Evolutionary conservation across 1,140 invertebrate species (phyloP).

Genomic region (Daktulosphaira vitifoliae): DNA sequence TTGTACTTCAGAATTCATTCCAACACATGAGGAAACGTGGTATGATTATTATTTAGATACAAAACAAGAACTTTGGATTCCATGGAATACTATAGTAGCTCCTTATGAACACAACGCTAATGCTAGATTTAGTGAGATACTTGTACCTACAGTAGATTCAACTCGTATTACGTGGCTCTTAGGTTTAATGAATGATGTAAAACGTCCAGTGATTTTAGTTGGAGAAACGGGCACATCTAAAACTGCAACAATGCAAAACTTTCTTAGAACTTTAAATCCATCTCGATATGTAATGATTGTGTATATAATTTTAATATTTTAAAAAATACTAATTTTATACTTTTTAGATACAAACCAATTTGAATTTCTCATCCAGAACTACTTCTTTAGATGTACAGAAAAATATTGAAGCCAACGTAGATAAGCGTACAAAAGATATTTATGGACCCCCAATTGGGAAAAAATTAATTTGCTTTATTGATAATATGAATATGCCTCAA

Average conservation of each 20-base stretch:
- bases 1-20: constrained; percentile 46
- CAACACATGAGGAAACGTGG: constrained; percentile 54
- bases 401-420: constrained; percentile 73
- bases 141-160: constrained; percentile 83
- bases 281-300: constrained; percentile 64
- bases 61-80: constrained; percentile 64
- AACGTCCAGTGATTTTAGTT: constrained; percentile 69
- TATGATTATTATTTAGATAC: constrained; percentile 75
- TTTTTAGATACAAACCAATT: constrained; percentile 57
- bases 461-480: constrained; percentile 77
- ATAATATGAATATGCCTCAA: constrained; percentile 90
- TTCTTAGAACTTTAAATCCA: constrained; percentile 59
- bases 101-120: constrained; percentile 60
- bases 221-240: constrained; percentile 87
- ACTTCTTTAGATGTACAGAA: constrained; percentile 79
- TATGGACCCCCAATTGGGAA: constrained; percentile 77
- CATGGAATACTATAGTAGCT: constrained; percentile 70
- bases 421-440: constrained; percentile 80
- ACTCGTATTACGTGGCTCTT: constrained; percentile 68
- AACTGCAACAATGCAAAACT: constrained; percentile 76
- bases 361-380: constrained; percentile 85
- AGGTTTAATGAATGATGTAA: constrained; percentile 44
- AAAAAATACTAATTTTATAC: too few relatives aligned
- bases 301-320: too few relatives aligned
- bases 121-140: constrained; percentile 65